Percentiles rank a stretch among this genome's conserved stretches.
phyloP scores from a whole-genome alignment of 2,113 vertebrate genomes.

The Dicentrarchus labrax region DNA sequence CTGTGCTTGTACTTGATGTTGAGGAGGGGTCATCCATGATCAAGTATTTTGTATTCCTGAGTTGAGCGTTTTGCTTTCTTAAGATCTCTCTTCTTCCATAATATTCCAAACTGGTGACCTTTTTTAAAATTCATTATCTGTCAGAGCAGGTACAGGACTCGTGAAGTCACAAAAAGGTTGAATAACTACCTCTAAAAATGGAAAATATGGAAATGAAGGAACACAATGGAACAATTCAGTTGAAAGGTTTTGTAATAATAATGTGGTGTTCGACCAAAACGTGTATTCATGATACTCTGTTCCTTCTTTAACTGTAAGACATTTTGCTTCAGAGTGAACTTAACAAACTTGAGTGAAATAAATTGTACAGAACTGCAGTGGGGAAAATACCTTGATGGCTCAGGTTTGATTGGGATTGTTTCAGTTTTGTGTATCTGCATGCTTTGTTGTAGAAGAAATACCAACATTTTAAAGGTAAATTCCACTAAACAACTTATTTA shows the following conservation, averaged over 20 bases:
- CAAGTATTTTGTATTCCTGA: background rate
- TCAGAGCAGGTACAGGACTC: slow-evolving; percentile 9
- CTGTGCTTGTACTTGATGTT: background rate
- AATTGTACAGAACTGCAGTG: background rate
- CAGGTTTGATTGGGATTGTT: background rate
- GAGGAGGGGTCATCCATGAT: background rate
- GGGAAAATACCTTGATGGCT: background rate
- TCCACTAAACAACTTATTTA: background rate
- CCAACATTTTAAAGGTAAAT: too few relatives aligned
- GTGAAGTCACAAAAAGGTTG: slow-evolving; percentile 18
- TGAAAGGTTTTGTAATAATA: background rate
- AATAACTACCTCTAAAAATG: slow-evolving; percentile 12
- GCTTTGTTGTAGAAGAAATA: too few relatives aligned
- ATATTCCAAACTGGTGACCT: slow-evolving; percentile 32
- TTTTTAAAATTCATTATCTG: slow-evolving; percentile 37
- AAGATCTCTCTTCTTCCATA: background rate
- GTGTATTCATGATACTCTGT: background rate
- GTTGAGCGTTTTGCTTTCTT: slow-evolving; percentile 12
- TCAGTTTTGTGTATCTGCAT: too few relatives aligned
- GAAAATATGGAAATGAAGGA: slow-evolving; percentile 19
- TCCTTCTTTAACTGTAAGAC: background rate
- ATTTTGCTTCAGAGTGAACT: slow-evolving; percentile 16
- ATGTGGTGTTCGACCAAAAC: background rate
- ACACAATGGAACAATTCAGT: background rate
- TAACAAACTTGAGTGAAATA: background rate